These are phyloP conservation scores for Chironomus striatipennis DNA, from an alignment of 1,140 invertebrate genomes.

Conservation along the genomic window DNA sequence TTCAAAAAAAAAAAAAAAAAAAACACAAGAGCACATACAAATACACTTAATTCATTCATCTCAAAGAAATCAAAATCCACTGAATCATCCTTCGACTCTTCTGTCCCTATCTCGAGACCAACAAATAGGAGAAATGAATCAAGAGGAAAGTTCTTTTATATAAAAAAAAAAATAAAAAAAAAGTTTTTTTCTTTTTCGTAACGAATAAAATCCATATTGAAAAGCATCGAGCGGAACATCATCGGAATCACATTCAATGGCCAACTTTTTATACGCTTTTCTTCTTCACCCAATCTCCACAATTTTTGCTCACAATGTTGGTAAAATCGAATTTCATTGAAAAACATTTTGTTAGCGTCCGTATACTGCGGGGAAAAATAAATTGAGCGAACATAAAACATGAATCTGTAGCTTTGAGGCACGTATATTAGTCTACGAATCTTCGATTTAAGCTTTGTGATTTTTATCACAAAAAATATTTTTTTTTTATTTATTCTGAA, in stretches of 20 bases:
- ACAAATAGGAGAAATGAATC: neutral
- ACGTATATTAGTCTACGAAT: neutral
- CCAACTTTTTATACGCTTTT: neutral
- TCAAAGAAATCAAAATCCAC: neutral
- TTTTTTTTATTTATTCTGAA: neutral
- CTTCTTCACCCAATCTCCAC: neutral
- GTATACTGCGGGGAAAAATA: neutral
- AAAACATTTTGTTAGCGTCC: conserved; percentile 1
- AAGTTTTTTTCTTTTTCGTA: neutral
- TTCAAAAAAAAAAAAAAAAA: neutral
- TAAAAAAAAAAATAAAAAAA: neutral
- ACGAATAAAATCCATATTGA: neutral
- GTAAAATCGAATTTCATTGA: neutral
- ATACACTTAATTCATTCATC: neutral
- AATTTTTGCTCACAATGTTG: neutral
- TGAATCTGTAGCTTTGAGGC: neutral
- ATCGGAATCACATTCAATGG: conserved; percentile 7
- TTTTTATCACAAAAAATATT: neutral
- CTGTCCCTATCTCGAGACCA: neutral
- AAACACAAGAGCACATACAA: too few species aligned
- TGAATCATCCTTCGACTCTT: neutral
- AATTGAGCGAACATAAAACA: conserved; percentile 8
- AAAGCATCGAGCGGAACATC: conserved; percentile 1
- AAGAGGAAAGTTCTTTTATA: neutral
- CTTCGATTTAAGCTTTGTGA: neutral